These are phyloP conservation scores for Bufo gargarizans DNA, from an alignment of 2,113 vertebrate genomes.

Conservation along the genomic window DNA sequence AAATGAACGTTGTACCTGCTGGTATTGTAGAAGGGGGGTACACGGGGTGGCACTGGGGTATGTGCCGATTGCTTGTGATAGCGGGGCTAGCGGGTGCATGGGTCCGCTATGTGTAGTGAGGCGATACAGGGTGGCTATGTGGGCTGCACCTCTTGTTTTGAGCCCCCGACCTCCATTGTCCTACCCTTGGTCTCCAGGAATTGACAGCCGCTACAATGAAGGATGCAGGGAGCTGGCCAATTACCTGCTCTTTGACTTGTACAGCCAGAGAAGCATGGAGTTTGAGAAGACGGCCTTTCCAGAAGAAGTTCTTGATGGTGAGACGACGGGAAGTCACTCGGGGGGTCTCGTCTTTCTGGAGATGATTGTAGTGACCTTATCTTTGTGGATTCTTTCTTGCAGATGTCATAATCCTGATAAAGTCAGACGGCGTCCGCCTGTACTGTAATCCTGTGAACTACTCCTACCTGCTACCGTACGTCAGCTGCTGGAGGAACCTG, in stretches of 20 bases:
- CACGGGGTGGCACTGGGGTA: background rate
- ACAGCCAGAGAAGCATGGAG: conserved; percentile 80
- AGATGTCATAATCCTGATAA: conserved; percentile 94
- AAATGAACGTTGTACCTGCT: background rate
- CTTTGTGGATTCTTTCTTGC: conserved; percentile 59
- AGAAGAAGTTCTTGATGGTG: conserved; percentile 94
- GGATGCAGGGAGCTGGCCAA: conserved; percentile 93
- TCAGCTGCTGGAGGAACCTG: conserved; percentile 94
- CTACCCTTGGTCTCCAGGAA: conserved; percentile 76
- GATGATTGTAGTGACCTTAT: background rate
- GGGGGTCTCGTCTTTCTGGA: fast-evolving
- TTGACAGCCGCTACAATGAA: conserved; percentile 94
- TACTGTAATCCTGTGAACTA: conserved; percentile 98
- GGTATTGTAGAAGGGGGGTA: too few relatives aligned
- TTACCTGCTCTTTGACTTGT: conserved; percentile 92
- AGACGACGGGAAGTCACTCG: conserved; percentile 54
- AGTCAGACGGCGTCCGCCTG: conserved; percentile 89
- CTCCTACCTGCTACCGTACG: conserved; percentile 84
- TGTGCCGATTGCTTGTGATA: background rate
- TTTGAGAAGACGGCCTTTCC: conserved; percentile 85
- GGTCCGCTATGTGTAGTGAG: background rate
- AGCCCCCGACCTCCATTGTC: background rate
- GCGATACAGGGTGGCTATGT: too few relatives aligned
- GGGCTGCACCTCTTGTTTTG: background rate
- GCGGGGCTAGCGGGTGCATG: background rate